phyloP scores from a whole-genome alignment of 2,797 vertebrate species.

The Thalassophryne amazonica region DNA sequence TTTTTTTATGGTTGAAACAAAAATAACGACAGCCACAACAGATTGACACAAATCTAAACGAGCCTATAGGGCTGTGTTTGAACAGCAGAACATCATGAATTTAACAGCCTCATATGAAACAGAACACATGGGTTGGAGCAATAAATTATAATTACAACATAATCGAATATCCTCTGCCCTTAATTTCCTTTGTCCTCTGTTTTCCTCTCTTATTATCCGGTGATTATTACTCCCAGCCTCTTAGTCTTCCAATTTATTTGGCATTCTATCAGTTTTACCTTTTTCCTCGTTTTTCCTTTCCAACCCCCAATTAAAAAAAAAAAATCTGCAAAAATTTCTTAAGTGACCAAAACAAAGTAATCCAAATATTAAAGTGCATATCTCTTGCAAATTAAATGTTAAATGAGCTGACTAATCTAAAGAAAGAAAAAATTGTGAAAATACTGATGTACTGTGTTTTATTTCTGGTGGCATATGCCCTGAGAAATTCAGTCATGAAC shows the following conservation, averaged over 20 bases:
- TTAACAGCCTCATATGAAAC: neutral
- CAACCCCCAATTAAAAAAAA: too few relatives aligned
- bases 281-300: neutral
- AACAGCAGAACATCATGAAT: neutral
- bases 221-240: neutral
- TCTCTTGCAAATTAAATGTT: too few relatives aligned
- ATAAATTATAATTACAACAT: constrained; percentile 4
- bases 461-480: too few relatives aligned
- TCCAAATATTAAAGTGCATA: too few relatives aligned
- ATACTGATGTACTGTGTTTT: too few relatives aligned
- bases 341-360: too few relatives aligned
- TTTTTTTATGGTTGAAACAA: constrained; percentile 1
- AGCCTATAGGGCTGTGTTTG: neutral
- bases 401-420: too few relatives aligned
- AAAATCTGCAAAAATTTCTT: too few relatives aligned
- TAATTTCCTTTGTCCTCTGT: neutral
- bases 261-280: neutral
- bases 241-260: neutral
- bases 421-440: too few relatives aligned
- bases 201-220: neutral
- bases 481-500: too few relatives aligned
- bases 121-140: constrained; percentile 1
- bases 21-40: neutral
- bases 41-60: neutral
- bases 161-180: neutral